Evolutionary conservation across 2,797 vertebrate genomes (phyloP), one percentile per base, ranked within the genome.

Genomic region (Streptopelia turtur): DNA sequence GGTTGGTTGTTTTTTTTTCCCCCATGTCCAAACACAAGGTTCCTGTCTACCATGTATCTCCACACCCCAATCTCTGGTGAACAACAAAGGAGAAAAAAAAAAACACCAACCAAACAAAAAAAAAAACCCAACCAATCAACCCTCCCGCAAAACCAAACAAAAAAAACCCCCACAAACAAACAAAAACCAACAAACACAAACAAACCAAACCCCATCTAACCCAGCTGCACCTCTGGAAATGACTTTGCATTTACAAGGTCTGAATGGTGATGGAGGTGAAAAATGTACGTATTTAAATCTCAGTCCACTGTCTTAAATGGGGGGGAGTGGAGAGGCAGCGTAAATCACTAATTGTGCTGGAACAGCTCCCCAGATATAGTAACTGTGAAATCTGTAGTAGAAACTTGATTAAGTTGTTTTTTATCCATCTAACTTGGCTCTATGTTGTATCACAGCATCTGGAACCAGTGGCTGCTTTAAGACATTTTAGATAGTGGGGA

Each of bases 321-420:
- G 5, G 5, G 8, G 13, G 25, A 50, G 35, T 9, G 2, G 24
- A 71, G n/a, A 59, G 35, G 11, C 57, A 37, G 37, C n/a, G 80
- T 89, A 91, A 87, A 72, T 93, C 31, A 55, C 45, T 84, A 64
- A 27, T 93, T 91, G 74, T 83, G n/a, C 80, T 83, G 57, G 69
- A 90, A 75, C 82, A 87, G 69, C 70, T 90, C 50, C 82, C 77
- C 41, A 60, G 72, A 63, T 61, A 76, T 1, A 82, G 63, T 70
- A 91, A 71, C 81, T 16, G 9, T 82, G 74, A 93, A 92, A 92
- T 66, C 52, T 85, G 60, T 78, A 63, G 37, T 41, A 72, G 90
- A 85, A 85, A 81, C 33, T 52, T 68, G 92, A 80, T 93, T 70
- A 88, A 91, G 53, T 89, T 95, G 60, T 12, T 83, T 87, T 90